These are phyloP conservation scores for Otus sunia DNA, from an alignment of 2,113 vertebrate genomes.

Conservation along the genomic window DNA sequence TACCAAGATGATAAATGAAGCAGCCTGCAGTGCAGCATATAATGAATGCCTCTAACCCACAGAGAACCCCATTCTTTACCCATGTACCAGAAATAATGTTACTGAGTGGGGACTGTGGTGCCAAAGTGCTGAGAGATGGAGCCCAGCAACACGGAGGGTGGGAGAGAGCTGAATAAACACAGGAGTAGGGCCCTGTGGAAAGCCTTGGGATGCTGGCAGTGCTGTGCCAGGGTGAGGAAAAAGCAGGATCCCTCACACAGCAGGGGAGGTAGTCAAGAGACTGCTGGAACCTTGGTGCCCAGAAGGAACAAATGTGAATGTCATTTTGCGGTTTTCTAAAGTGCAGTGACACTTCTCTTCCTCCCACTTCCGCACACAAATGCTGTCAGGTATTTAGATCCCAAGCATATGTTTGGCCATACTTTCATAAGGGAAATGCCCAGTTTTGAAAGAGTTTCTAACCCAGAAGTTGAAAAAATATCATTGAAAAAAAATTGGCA, in stretches of 20 bases:
- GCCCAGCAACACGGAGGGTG: rapidly evolving
- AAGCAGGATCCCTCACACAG: neutral
- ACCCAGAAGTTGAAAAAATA: neutral
- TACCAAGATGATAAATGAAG: neutral
- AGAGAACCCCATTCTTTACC: neutral
- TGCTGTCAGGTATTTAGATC: neutral
- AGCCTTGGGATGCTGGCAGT: rapidly evolving
- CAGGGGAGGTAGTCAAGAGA: neutral
- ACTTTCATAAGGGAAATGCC: neutral
- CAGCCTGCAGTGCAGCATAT: neutral
- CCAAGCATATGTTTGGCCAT: neutral
- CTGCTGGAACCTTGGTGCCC: neutral
- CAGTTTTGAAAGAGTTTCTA: neutral
- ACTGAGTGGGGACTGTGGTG: rapidly evolving
- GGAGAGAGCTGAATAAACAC: neutral
- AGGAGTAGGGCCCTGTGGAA: rapidly evolving
- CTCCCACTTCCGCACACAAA: neutral
- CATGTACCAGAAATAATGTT: neutral
- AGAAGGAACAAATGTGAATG: neutral
- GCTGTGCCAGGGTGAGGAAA: neutral
- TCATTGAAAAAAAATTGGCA: neutral
- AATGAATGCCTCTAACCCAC: neutral
- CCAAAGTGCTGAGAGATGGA: neutral
- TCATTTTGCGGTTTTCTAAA: neutral
- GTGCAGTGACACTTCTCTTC: neutral